Conservation (phyloP, 2,113 vertebrate species). For the Opisthocomus hoazin region DNA sequence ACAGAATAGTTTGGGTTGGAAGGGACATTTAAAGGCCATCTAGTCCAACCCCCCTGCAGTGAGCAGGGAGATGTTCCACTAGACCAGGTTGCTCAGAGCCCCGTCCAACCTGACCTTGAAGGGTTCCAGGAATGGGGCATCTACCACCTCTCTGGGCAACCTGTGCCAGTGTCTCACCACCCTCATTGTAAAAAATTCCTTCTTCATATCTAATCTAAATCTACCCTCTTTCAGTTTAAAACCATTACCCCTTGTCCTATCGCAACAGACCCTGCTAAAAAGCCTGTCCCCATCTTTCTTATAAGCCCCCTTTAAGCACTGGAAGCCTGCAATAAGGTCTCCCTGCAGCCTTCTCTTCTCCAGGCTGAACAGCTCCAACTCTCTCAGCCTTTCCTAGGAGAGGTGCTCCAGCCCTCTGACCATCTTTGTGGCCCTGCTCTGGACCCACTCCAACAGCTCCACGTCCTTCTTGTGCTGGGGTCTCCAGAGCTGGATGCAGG, state of each 20-base stretch:
- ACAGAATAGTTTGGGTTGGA: too few relatives aligned
- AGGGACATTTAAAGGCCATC: too few relatives aligned
- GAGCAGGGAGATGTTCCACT: too few relatives aligned
- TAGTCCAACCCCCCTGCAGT: too few relatives aligned
- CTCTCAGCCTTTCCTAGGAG: not conserved
- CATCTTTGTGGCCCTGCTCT: not conserved
- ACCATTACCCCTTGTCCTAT: not conserved
- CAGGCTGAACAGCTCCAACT: not conserved
- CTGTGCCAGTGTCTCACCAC: too few relatives aligned
- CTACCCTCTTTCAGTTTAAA: not conserved
- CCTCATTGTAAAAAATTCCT: not conserved
- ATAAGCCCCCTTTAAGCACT: too few relatives aligned
- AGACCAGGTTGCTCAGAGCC: too few relatives aligned
- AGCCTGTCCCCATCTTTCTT: not conserved
- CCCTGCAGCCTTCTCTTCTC: fast-evolving
- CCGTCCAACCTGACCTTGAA: too few relatives aligned
- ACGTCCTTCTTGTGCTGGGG: not conserved
- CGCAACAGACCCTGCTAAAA: not conserved
- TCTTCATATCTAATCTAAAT: not conserved
- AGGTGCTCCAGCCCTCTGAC: not conserved
- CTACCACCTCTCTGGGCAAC: too few relatives aligned
- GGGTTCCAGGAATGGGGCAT: too few relatives aligned
- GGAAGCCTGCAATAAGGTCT: not conserved
- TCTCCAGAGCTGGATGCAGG: not conserved
- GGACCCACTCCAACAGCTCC: not conserved